Evolutionary conservation across 2,797 vertebrate genomes (phyloP).

Genomic region (Serranus cabrilla): DNA sequence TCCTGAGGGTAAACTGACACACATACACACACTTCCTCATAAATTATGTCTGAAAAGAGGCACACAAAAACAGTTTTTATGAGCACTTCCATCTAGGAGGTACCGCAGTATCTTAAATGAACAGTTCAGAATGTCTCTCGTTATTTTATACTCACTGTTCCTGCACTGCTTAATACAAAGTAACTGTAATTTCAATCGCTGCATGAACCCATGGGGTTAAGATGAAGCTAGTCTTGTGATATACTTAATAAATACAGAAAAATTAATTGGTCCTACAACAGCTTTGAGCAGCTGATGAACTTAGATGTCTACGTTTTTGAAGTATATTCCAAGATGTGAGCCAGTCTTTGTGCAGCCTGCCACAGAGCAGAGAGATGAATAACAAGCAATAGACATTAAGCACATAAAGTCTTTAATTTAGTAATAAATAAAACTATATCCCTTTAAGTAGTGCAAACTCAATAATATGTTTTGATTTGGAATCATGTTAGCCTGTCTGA

Average conservation of each 20-base stretch:
- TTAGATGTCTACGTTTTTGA: constrained; percentile 10
- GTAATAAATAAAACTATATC: neutral
- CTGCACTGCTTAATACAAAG: constrained; percentile 18
- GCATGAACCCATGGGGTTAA: neutral
- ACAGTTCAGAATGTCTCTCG: constrained; percentile 15
- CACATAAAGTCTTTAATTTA: neutral
- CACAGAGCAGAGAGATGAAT: neutral
- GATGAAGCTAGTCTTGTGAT: constrained; percentile 13
- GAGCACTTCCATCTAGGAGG: constrained; percentile 53
- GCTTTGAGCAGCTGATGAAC: constrained; percentile 14
- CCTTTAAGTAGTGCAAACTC: neutral
- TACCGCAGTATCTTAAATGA: constrained; percentile 39
- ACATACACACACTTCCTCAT: constrained; percentile 26
- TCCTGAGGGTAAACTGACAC: constrained; percentile 62
- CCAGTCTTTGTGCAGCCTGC: neutral
- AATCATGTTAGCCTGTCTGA: neutral
- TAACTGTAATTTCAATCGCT: constrained; percentile 28
- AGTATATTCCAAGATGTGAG: constrained; percentile 13
- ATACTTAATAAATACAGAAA: constrained; percentile 18
- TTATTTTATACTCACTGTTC: constrained; percentile 2
- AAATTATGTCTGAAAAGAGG: constrained; percentile 64
- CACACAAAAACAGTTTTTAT: constrained; percentile 43
- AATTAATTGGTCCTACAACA: constrained; percentile 19
- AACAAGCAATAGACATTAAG: neutral
- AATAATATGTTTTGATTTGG: neutral